Base-by-base conservation (phyloP, 2,888 invertebrate species). In the Dascillus cervinus region DNA sequence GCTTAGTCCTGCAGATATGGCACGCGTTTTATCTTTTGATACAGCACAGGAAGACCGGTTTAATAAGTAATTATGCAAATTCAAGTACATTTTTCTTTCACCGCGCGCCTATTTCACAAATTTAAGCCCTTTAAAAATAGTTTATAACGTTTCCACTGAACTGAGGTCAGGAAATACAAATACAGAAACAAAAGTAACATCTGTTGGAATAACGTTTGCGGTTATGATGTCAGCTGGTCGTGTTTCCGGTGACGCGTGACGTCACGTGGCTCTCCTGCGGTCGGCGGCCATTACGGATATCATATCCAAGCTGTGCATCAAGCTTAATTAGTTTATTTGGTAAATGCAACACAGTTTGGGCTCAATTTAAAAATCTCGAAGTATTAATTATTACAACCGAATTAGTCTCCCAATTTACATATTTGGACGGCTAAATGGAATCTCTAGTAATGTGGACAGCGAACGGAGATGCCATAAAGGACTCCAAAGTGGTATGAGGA, bases 61-160 rank as follows among this genome's bases (percentile, higher is more conserved):
- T 50, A 47, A 51, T 51, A 43, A 44, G 46, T 49, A 52, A 50
- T 52, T 53, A 53, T 53, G 53, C 36, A 52, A 53, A 53, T 52
- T 43, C 37, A 35, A 44, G 32, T 36, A 37, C 36, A 38, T n/a
- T n/a, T n/a, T n/a, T n/a, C n/a, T n/a, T n/a, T n/a, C n/a, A n/a
- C n/a, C n/a, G n/a, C n/a, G n/a, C n/a, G n/a, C n/a, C n/a, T n/a
- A n/a, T n/a, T n/a, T n/a, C n/a, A n/a, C n/a, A n/a, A n/a, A n/a
- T n/a, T n/a, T n/a, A n/a, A n/a, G n/a, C n/a, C n/a, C n/a, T n/a
- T n/a, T n/a, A n/a, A n/a, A n/a, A n/a, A n/a, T n/a, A n/a, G n/a
- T n/a, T n/a, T n/a, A n/a, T n/a, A n/a, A n/a, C n/a, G n/a, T n/a
- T n/a, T n/a, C n/a, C n/a, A n/a, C n/a, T n/a, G n/a, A n/a, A n/a